These are phyloP conservation scores for Ptiloglossa arizonensis DNA, from an alignment of 1,140 invertebrate species.

Conservation along the genomic window DNA sequence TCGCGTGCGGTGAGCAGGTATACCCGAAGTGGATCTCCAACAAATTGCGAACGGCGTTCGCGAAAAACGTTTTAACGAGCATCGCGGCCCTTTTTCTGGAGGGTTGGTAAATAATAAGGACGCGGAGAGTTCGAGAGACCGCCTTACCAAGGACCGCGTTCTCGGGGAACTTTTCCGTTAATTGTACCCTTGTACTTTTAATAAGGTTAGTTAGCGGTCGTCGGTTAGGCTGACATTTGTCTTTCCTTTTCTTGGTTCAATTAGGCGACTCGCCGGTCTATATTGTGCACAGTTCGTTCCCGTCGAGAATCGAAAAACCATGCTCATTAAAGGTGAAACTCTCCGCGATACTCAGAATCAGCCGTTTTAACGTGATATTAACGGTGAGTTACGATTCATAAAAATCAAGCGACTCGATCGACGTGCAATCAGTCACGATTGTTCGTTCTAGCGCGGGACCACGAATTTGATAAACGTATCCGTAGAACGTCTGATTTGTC, in stretches of 20 bases:
- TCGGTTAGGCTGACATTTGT: neutral
- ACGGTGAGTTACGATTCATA: no score
- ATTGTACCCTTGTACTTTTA: neutral
- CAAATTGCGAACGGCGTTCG: constrained; percentile 68
- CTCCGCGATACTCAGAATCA: neutral
- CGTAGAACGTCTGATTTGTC: no score
- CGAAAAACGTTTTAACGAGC: constrained; percentile 73
- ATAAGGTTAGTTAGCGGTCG: neutral
- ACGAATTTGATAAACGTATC: no score
- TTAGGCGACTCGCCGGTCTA: neutral
- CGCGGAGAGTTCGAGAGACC: constrained; percentile 9
- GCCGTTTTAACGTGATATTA: neutral
- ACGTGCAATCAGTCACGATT: no score
- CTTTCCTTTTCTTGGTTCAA: neutral
- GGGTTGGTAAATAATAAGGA: constrained; percentile 42
- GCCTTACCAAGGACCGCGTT: neutral
- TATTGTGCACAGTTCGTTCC: constrained; percentile 14
- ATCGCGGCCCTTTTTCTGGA: constrained; percentile 49
- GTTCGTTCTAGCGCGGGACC: no score
- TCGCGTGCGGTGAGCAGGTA: constrained; percentile 58
- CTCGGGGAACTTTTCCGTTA: neutral
- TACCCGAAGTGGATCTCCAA: constrained; percentile 49
- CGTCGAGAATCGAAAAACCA: neutral
- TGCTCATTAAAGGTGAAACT: constrained; percentile 19
- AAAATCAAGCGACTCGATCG: no score